These are phyloP conservation scores for Lochmaea capreae DNA, from an alignment of 2,888 invertebrate species.

Conservation along the genomic window DNA sequence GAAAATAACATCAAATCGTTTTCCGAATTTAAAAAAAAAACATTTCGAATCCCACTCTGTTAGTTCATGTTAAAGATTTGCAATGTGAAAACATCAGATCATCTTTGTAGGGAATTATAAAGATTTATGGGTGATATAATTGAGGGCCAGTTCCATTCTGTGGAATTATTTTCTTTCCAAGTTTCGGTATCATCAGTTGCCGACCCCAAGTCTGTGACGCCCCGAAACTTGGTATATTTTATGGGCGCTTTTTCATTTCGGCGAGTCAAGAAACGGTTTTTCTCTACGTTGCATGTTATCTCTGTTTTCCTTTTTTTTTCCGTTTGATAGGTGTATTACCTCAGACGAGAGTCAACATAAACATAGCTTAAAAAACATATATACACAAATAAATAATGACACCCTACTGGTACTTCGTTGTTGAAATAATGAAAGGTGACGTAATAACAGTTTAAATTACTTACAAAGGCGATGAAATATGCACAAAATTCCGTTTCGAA, in stretches of 20 bases:
- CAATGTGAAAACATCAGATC: not conserved
- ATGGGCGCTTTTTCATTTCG: constrained; percentile 55
- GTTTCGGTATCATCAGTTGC: constrained; percentile 50
- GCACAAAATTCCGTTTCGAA: not conserved
- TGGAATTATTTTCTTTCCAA: constrained; percentile 40
- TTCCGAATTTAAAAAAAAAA: not conserved
- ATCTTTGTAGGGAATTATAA: not conserved
- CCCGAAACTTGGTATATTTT: constrained; percentile 51
- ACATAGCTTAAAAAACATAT: not conserved
- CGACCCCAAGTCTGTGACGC: constrained; percentile 49
- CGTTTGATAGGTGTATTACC: constrained; percentile 2
- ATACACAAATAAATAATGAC: not conserved
- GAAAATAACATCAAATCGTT: not conserved
- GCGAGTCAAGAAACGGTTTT: constrained; percentile 14
- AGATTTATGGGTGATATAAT: constrained; percentile 2
- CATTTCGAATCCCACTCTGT: not conserved
- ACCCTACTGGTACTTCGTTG: too few species aligned
- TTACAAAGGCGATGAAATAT: not conserved
- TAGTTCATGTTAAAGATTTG: not conserved
- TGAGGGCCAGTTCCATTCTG: constrained; percentile 23
- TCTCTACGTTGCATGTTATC: constrained; percentile 6
- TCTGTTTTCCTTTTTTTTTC: constrained; percentile 17
- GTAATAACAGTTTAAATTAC: not conserved
- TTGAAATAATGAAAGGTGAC: not conserved
- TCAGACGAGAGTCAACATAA: not conserved